Evolutionary conservation across 2,797 vertebrate genomes (phyloP).

Genomic region (Malacoctenus gilli): DNA sequence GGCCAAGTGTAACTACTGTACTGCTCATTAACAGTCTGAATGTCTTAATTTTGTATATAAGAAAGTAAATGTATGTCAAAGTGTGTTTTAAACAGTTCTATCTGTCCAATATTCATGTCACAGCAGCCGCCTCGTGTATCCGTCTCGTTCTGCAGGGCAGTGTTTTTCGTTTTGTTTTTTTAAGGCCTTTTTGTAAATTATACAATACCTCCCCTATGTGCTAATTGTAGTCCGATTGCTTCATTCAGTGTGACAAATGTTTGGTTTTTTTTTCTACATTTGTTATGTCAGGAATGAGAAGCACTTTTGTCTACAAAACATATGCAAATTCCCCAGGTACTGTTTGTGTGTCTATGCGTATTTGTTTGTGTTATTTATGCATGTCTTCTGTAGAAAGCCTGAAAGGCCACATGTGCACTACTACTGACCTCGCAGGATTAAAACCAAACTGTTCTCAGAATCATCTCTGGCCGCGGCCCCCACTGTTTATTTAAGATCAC

Average conservation of each 20-base stretch:
- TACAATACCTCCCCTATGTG: conserved; percentile 58
- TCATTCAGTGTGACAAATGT: conserved; percentile 34
- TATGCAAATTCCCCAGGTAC: conserved; percentile 65
- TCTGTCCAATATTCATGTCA: conserved; percentile 46
- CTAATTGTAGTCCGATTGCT: too few species aligned
- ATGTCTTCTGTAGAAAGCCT: conserved; percentile 47
- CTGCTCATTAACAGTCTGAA: conserved; percentile 62
- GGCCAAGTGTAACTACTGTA: conserved; percentile 57
- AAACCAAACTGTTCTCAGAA: conserved; percentile 66
- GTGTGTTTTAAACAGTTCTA: conserved; percentile 40
- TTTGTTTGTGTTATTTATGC: conserved; percentile 55
- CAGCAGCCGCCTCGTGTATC: conserved; percentile 13
- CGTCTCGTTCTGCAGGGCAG: conserved; percentile 26
- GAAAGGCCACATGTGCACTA: conserved; percentile 63
- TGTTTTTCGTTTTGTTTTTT: conserved; percentile 42
- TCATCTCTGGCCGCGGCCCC: conserved; percentile 28
- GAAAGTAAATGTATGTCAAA: not conserved
- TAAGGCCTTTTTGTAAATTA: not conserved
- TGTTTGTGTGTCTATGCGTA: conserved; percentile 45
- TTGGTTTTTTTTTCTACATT: conserved; percentile 30
- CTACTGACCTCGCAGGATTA: conserved; percentile 66
- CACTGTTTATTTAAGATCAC: conserved; percentile 40
- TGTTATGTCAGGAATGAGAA: conserved; percentile 53
- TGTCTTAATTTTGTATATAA: conserved; percentile 44
- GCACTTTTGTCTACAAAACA: conserved; percentile 62